Evolutionary conservation across 2,797 vertebrate species (phyloP).

Genomic region (Zalophus californianus): DNA sequence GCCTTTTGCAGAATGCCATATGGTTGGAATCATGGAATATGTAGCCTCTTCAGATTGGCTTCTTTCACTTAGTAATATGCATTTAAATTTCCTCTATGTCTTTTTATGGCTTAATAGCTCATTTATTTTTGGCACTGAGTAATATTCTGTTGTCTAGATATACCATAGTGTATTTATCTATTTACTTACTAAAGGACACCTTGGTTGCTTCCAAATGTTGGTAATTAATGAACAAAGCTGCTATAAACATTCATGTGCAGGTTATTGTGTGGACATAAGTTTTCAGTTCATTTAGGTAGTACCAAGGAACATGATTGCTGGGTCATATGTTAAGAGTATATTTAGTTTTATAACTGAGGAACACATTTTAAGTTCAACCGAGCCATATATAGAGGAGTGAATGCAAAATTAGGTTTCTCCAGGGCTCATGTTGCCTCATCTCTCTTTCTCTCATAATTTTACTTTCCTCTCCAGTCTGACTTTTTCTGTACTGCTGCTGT

Average conservation of each 20-base stretch:
- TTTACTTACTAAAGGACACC: not conserved
- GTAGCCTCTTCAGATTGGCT: not conserved
- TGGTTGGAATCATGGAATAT: not conserved
- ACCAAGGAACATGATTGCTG: not conserved
- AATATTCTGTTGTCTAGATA: not conserved
- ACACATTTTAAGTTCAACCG: not conserved
- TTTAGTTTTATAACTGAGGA: not conserved
- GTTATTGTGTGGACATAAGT: not conserved
- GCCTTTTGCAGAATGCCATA: not conserved
- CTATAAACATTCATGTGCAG: not conserved
- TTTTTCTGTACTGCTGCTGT: not conserved
- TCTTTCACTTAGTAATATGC: not conserved
- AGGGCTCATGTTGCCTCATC: not conserved
- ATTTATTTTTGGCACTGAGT: not conserved
- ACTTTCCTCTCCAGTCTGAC: not conserved
- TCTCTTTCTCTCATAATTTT: not conserved
- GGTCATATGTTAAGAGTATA: not conserved
- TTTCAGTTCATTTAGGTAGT: not conserved
- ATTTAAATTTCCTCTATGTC: not conserved
- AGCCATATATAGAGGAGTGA: not conserved
- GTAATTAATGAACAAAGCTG: constrained; percentile 15
- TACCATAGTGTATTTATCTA: not conserved
- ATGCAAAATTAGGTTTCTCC: not conserved
- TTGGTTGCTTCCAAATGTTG: constrained; percentile 17
- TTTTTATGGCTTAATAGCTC: not conserved